phyloP scores from a whole-genome alignment of 1,140 invertebrate genomes.

The Drosophila malerkotliana region DNA sequence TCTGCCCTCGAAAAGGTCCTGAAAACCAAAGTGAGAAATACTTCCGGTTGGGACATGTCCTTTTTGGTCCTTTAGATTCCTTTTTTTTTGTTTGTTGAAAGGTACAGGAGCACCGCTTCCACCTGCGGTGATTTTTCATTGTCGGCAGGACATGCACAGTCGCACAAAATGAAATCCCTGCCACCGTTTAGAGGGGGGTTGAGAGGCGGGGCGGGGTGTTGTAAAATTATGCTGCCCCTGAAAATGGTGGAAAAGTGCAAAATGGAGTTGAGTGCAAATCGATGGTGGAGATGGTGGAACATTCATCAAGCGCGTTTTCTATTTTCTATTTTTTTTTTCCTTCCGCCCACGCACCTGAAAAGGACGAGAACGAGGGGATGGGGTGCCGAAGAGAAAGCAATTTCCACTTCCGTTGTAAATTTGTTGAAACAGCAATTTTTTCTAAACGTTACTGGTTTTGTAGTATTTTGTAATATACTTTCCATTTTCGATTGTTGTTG shows the following conservation, averaged over 20 bases:
- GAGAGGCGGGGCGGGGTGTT: background rate
- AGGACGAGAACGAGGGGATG: background rate
- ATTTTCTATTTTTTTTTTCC: slow-evolving; percentile 10
- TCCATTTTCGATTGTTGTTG: slow-evolving; percentile 64
- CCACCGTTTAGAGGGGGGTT: slow-evolving; percentile 25
- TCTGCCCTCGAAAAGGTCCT: background rate
- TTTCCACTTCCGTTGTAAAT: slow-evolving; percentile 80
- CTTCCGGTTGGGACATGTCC: slow-evolving; percentile 50
- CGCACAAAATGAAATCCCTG: slow-evolving; percentile 75
- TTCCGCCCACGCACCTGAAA: slow-evolving; percentile 27
- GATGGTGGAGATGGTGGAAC: slow-evolving; percentile 64
- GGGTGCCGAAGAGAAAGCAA: slow-evolving; percentile 46
- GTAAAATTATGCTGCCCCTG: slow-evolving; percentile 67
- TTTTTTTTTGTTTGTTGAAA: background rate
- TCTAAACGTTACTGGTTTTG: slow-evolving; percentile 68
- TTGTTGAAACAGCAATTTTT: slow-evolving; percentile 82
- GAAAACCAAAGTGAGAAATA: slow-evolving; percentile 69
- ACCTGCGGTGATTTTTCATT: slow-evolving; percentile 79
- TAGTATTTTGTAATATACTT: slow-evolving; percentile 77
- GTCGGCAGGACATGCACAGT: slow-evolving; percentile 69
- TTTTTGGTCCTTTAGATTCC: background rate
- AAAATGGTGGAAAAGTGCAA: slow-evolving; percentile 72
- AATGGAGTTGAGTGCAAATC: slow-evolving; percentile 81
- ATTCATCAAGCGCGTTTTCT: slow-evolving; percentile 67
- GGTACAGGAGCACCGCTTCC: slow-evolving; percentile 8